A percentile compares a stretch with the other conserved stretches of the same genome.
phyloP scores from a whole-genome alignment of 1,140 invertebrate species.

The Hyles euphorbiae region DNA sequence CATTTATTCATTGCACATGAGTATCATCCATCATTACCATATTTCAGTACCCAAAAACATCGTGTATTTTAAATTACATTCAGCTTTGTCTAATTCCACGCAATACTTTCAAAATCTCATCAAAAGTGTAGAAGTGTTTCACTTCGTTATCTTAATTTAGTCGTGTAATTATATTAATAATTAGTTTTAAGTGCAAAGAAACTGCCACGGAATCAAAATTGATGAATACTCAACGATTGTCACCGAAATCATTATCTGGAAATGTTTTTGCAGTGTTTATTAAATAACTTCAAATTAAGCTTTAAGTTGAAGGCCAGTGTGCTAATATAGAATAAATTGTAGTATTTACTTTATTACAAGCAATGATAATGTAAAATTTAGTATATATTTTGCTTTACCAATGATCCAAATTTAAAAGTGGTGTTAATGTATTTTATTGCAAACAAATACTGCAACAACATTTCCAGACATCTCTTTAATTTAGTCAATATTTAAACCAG shows the following conservation, averaged over 20 bases:
- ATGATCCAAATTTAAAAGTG: too few species aligned
- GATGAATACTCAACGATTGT: slow-evolving; percentile 17
- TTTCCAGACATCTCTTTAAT: slow-evolving; percentile 3
- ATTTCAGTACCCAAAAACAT: too few species aligned
- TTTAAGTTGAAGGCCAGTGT: neutral
- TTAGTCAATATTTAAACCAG: slow-evolving; percentile 24
- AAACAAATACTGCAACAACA: neutral
- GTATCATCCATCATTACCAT: too few species aligned
- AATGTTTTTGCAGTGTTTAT: too few species aligned
- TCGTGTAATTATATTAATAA: slow-evolving; percentile 13
- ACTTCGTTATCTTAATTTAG: slow-evolving; percentile 18
- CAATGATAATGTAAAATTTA: too few species aligned
- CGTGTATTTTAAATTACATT: neutral
- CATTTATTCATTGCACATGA: too few species aligned
- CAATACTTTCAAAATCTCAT: slow-evolving; percentile 2
- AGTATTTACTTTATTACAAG: too few species aligned
- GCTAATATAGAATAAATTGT: too few species aligned
- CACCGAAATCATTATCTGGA: too few species aligned
- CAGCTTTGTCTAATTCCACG: neutral
- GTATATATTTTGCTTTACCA: too few species aligned
- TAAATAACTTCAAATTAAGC: too few species aligned
- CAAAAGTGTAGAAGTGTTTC: slow-evolving; percentile 12
- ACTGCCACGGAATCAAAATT: slow-evolving; percentile 14
- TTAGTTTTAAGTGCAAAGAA: slow-evolving; percentile 16
- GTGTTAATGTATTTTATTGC: neutral